These are phyloP conservation scores for Drosophila borborema DNA, from an alignment of 2,888 invertebrate genomes.

Conservation along the genomic window DNA sequence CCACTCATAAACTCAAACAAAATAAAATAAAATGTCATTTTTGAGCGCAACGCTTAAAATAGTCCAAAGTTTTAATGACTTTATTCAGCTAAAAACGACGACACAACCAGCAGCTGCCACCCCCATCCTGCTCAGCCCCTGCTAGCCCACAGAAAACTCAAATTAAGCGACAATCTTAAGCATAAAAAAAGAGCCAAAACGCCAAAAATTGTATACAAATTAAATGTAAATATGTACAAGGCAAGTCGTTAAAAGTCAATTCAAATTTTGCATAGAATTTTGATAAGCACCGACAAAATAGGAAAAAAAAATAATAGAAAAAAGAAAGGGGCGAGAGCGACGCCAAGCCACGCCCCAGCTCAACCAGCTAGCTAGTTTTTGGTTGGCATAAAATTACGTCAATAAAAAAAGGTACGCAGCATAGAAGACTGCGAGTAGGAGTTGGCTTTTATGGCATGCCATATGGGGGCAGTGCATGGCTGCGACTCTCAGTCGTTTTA, in stretches of 20 bases:
- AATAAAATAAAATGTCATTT: conserved; percentile 72
- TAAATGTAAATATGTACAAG: conserved; percentile 72
- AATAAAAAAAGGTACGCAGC: conserved; percentile 74
- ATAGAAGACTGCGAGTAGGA: conserved; percentile 23
- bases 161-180: conserved; percentile 75
- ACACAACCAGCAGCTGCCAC: conserved; percentile 1
- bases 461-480: conserved; percentile 19
- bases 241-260: conserved; percentile 80
- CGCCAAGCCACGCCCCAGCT: conserved; percentile 12
- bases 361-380: conserved; percentile 60
- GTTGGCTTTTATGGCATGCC: conserved; percentile 29
- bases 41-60: conserved; percentile 65
- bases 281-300: conserved; percentile 44
- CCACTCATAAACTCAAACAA: conserved; percentile 68
- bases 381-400: conserved; percentile 68
- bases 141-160: conserved; percentile 18
- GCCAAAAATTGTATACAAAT: conserved; percentile 72
- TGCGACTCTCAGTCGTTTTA: conserved; percentile 58
- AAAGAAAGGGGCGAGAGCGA: not conserved
- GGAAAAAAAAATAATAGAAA: not conserved
- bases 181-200: conserved; percentile 48
- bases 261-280: conserved; percentile 77
- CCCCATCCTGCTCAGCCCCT: not conserved
- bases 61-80: conserved; percentile 79
- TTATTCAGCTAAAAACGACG: conserved; percentile 56